phyloP scores from a whole-genome alignment of 2,113 vertebrate species.

The Pandion haliaetus region DNA sequence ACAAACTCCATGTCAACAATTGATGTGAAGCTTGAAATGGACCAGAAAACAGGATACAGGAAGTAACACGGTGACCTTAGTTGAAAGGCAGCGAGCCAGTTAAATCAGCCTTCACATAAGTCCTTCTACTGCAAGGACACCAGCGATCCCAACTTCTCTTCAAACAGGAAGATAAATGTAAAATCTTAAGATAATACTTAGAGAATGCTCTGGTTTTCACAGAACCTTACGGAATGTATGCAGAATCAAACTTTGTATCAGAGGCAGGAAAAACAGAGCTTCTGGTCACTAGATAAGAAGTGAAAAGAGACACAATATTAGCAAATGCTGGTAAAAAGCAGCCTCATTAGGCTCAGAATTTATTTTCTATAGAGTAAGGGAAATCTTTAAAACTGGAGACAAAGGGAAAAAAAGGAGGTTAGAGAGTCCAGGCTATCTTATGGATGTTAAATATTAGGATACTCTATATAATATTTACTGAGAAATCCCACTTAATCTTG shows the following conservation, averaged over 20 bases:
- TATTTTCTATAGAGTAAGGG: background rate
- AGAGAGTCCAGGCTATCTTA: background rate
- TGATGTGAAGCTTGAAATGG: conserved; percentile 47
- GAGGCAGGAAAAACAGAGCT: background rate
- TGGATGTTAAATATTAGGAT: background rate
- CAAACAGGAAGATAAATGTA: background rate
- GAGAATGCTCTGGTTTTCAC: background rate
- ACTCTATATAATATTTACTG: background rate
- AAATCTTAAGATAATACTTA: conserved; percentile 1
- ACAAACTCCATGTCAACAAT: conserved; percentile 39
- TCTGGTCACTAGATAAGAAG: background rate
- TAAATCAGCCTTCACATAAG: background rate
- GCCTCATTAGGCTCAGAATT: background rate
- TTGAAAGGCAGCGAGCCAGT: background rate
- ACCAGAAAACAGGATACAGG: conserved; percentile 46
- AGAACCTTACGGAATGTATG: background rate
- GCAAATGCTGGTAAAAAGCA: background rate
- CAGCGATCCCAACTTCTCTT: background rate
- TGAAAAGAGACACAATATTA: background rate
- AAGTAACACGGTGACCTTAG: conserved; percentile 5
- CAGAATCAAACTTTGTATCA: background rate
- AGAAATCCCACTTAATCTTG: background rate
- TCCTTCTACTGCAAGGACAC: background rate
- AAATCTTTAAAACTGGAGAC: background rate
- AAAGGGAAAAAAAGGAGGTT: background rate